phyloP scores from a whole-genome alignment of 2,888 invertebrate species.

The Beris morrisii region DNA sequence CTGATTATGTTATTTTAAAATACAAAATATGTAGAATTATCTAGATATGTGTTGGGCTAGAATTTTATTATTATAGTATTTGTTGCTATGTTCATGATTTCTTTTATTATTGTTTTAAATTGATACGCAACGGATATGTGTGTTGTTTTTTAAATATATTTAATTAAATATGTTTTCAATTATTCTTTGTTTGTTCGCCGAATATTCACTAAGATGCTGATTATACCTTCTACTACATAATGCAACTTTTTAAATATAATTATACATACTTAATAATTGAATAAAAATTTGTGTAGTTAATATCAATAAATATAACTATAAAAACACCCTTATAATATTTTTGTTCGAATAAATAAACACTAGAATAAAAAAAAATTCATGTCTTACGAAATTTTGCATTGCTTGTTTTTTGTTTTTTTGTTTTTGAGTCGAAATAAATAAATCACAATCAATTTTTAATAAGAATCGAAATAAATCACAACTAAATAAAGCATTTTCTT shows the following conservation, averaged over 20 bases:
- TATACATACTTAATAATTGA: constrained; percentile 19
- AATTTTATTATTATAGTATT: constrained; percentile 15
- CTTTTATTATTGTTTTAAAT: constrained; percentile 5
- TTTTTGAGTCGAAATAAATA: constrained; percentile 16
- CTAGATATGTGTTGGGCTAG: constrained; percentile 26
- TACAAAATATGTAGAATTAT: constrained; percentile 2
- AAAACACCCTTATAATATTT: constrained; percentile 7
- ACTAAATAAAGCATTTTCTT: neutral
- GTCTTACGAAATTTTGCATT: constrained; percentile 26
- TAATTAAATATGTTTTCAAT: constrained; percentile 21
- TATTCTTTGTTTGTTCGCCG: constrained; percentile 8
- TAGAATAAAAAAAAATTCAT: neutral
- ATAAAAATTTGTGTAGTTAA: constrained; percentile 27
- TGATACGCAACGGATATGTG: constrained; percentile 25
- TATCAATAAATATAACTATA: constrained; percentile 25
- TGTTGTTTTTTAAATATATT: constrained; percentile 17
- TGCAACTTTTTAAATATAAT: constrained; percentile 25
- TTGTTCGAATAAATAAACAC: too few species aligned
- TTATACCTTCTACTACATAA: constrained; percentile 9
- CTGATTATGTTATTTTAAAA: too few species aligned
- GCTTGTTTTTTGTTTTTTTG: neutral
- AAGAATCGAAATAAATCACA: constrained; percentile 25
- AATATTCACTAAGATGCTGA: too few species aligned
- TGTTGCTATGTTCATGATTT: too few species aligned
- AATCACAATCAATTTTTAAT: constrained; percentile 24